Conservation (phyloP, 2,888 invertebrate genomes). For the Atethmia centrago region DNA sequence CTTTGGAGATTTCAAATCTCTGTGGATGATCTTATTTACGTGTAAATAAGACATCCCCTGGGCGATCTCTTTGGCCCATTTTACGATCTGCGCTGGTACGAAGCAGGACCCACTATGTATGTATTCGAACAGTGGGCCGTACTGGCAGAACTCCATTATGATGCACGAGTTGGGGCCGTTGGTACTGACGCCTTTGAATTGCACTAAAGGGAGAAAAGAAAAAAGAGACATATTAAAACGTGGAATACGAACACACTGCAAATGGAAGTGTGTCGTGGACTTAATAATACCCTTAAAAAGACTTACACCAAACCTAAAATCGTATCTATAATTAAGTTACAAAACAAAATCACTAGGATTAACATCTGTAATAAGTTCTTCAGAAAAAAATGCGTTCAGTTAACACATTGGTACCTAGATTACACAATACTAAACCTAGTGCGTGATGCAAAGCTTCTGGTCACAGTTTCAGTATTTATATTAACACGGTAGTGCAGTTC, state of each 20-base stretch:
- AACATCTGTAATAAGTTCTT: background rate
- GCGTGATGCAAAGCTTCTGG: background rate
- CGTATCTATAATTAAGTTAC: background rate
- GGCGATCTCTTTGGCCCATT: conserved; percentile 99
- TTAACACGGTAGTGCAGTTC: background rate
- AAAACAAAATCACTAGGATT: background rate
- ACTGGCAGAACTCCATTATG: conserved; percentile 99
- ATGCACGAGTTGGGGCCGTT: conserved; percentile 98
- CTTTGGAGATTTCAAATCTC: conserved; percentile 99
- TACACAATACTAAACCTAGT: background rate
- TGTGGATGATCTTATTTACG: conserved; percentile 98
- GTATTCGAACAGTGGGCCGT: conserved; percentile 98
- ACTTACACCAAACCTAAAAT: background rate
- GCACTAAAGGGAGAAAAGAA: conserved; percentile 70
- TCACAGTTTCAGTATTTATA: background rate
- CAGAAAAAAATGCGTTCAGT: background rate
- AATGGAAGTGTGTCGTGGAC: background rate
- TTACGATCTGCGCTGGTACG: conserved; percentile 95
- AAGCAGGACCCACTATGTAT: conserved; percentile 95
- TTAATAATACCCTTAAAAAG: background rate
- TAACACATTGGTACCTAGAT: background rate
- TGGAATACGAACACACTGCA: background rate
- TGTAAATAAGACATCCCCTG: conserved; percentile 99
- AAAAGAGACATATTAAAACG: background rate
- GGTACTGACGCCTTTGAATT: conserved; percentile 97